Base-by-base conservation (phyloP, 2,797 vertebrate genomes). In the Adelosebastes latens region DNA sequence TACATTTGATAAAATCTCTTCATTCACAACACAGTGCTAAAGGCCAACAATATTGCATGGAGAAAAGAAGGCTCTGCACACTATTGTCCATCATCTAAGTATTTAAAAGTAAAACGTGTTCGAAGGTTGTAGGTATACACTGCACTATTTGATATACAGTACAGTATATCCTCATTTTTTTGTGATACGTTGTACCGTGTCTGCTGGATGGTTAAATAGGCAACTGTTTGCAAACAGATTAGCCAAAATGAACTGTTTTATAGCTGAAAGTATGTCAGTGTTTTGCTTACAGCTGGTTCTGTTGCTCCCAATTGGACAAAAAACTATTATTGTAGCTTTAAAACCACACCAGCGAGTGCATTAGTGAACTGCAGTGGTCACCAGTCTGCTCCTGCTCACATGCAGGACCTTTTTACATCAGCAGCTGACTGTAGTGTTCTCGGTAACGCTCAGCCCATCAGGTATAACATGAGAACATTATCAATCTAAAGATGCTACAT, bases 401-500 rank as follows among this genome's bases (percentile, higher is more conserved):
- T 6, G 16, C 29, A 18, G n/a, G 25, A 6, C 9, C 69, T 52
- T 24, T 65, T 74, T 34, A 59, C 27, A 29, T 59, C 24, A 55
- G 66, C 63, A 18, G 29, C 18, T 32, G 24, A n/a, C 55, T 60
- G 22, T 7, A 34, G 46, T 16, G 13, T 39, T 62, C 60, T 65
- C 25, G 0, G 32, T 73, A 74, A 74, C 58, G 8, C 62, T 81
- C 53, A 34, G 24, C 42, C 60, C 83, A 70, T 79, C 66, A 65
- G 56, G 55, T 72, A 72, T 29, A 53, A 42, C 39, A 78, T 27
- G 67, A 81, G 74, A 85, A 72, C 64, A 62, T 73, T 62, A 88
- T 89, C 77, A 80, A 77, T 87, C 85, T 75, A 58, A 76, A 84
- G 85, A 80, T 77, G 86, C 77, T 74, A 4, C 68, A 72, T 84